Conservation (phyloP, 2,888 invertebrate species). For the Busseola fusca region DNA sequence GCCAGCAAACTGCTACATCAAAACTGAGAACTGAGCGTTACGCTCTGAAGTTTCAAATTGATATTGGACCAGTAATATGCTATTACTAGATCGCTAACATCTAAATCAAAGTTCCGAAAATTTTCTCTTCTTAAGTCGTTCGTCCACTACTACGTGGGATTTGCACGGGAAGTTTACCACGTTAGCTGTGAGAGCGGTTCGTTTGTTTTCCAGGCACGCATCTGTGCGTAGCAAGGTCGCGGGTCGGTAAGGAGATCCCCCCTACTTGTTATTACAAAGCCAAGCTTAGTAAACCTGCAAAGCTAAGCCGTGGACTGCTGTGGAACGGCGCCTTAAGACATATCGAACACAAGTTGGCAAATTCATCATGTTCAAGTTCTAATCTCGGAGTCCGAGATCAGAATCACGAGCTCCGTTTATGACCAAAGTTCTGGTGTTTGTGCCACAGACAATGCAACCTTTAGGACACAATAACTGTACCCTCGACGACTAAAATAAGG, state of each 20-base stretch:
- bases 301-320: not conserved
- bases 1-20: not conserved
- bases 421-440: slow-evolving; percentile 77
- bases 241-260: no score
- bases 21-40: slow-evolving; percentile 9
- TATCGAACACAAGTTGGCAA: slow-evolving; percentile 43
- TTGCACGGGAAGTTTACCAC: not conserved
- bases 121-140: slow-evolving; percentile 12
- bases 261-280: no score
- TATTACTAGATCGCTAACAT: slow-evolving; percentile 28
- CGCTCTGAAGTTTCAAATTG: slow-evolving; percentile 27
- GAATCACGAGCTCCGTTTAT: slow-evolving; percentile 72
- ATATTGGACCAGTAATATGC: slow-evolving; percentile 31
- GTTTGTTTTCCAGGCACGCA: not conserved
- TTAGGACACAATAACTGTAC: slow-evolving; percentile 69
- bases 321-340: slow-evolving; percentile 12
- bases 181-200: not conserved
- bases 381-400: slow-evolving; percentile 66
- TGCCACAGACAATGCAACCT: slow-evolving; percentile 72
- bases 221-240: not conserved
- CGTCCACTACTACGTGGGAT: not conserved
- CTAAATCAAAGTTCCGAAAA: slow-evolving; percentile 30
- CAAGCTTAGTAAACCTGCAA: not conserved
- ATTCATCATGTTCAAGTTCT: slow-evolving; percentile 62
- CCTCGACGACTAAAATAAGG: slow-evolving; percentile 68